phyloP scores from a whole-genome alignment of 2,797 vertebrate genomes.

The Synanceia verrucosa region DNA sequence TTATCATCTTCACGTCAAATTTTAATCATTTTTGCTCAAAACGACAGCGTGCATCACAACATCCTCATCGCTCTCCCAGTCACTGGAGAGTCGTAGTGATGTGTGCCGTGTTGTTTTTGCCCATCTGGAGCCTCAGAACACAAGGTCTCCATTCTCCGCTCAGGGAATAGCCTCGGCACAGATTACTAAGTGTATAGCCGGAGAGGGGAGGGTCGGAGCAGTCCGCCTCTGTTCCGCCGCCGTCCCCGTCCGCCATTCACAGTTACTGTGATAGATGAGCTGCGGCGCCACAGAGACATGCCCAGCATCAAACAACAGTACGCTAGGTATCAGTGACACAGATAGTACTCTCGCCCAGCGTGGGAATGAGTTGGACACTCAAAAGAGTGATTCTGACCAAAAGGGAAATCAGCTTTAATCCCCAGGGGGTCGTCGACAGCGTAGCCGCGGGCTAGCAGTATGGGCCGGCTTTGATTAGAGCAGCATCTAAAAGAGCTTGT shows the following conservation, averaged over 20 bases:
- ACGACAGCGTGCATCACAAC: constrained; percentile 3
- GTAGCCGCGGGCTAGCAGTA: constrained; percentile 45
- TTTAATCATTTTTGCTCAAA: constrained; percentile 18
- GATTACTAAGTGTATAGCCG: constrained; percentile 76
- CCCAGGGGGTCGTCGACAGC: constrained; percentile 37
- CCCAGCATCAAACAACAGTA: constrained; percentile 74
- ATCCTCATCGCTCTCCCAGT: background rate
- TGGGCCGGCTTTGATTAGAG: constrained; percentile 66
- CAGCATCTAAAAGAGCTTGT: constrained; percentile 53
- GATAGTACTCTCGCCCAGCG: constrained; percentile 47
- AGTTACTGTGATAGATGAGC: constrained; percentile 83
- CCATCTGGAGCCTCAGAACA: constrained; percentile 78
- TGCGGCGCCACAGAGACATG: constrained; percentile 68
- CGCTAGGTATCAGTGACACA: constrained; percentile 64
- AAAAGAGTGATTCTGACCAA: constrained; percentile 52
- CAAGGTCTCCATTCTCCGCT: constrained; percentile 78
- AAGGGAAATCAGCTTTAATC: constrained; percentile 72
- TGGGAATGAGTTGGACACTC: constrained; percentile 50
- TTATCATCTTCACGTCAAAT: background rate
- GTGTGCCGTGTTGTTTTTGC: constrained; percentile 67
- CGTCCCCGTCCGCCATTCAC: constrained; percentile 74
- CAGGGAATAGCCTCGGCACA: constrained; percentile 68
- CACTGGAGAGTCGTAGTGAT: constrained; percentile 44
- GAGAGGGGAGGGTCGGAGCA: constrained; percentile 55
- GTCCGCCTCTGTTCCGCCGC: constrained; percentile 64